Evolutionary conservation across 2,888 invertebrate species (phyloP).

Genomic region (Bugulina stolonifera): DNA sequence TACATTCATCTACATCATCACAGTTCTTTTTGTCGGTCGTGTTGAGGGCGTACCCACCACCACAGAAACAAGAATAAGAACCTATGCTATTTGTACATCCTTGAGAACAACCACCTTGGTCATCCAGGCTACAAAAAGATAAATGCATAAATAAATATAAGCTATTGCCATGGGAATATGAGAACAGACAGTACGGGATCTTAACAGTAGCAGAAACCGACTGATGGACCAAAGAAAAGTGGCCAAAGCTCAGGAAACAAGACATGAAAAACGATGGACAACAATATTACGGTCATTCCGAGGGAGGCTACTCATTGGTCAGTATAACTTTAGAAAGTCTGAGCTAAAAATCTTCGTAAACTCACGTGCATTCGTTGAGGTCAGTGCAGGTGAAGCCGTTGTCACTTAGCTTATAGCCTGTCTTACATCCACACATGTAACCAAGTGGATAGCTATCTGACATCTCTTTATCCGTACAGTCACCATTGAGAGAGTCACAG

Average conservation of each 20-base stretch:
- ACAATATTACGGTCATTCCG: no score
- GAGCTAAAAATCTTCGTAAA: neutral
- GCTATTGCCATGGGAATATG: no score
- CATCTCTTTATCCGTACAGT: slow-evolving; percentile 32
- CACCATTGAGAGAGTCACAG: slow-evolving; percentile 34
- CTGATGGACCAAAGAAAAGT: no score
- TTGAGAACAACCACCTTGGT: slow-evolving; percentile 34
- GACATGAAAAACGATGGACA: no score
- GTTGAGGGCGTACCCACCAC: slow-evolving; percentile 33
- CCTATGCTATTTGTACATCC: slow-evolving; percentile 35
- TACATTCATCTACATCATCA: slow-evolving; percentile 35
- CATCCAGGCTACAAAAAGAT: slow-evolving; percentile 29
- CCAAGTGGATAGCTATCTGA: slow-evolving; percentile 23
- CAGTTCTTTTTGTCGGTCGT: slow-evolving; percentile 32
- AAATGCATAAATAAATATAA: neutral
- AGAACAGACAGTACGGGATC: no score
- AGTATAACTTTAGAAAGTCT: no score
- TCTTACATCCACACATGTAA: slow-evolving; percentile 34
- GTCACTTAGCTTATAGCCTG: slow-evolving; percentile 33
- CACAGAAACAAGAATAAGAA: slow-evolving; percentile 34
- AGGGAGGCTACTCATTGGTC: no score
- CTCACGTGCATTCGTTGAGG: slow-evolving; percentile 23
- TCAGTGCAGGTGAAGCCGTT: slow-evolving; percentile 36
- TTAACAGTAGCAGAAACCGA: no score
- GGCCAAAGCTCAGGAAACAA: no score